Base-by-base conservation (phyloP, 2,797 vertebrate species). In the Gymnopithys bicolor region DNA sequence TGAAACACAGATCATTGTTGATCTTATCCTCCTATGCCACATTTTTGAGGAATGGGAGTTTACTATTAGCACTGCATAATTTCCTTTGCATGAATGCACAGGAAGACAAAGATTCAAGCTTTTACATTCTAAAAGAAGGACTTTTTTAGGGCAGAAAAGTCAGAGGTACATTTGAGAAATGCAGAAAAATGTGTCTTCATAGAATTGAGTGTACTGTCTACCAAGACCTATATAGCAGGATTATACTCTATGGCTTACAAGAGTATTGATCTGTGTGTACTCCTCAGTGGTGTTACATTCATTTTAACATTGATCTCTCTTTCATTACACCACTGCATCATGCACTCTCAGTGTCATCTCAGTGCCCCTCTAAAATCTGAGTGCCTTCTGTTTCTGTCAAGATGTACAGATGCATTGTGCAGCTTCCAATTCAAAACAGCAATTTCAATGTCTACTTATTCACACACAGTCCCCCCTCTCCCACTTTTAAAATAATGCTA, bases 221-320 rank as follows among this genome's bases (percentile, higher is more conserved):
- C 82, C 53, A 91, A 85, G 88, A 84, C 73, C 91, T 83, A 84
- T 91, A 87, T 27, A 89, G 84, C 73, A 91, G 79, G 85, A 95
- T 95, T 93, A 94, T 78, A 89, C 83, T 95, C 85, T 35, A 45
- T 53, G 78, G 75, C 63, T 97, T 97, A 95, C 79, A 95, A 79
- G 67, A 48, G 68, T 97, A 97, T 97, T 90, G 97, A 98, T 97
- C 90, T 75, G 58, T 95, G 52, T 96, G 89, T 73, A 94, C 89
- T 95, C 93, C 87, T 95, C 79, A 66, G 93, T 95, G 94, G 88
- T 73, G 83, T 69, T 89, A 87, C 81, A 94, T 96, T 96, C 91
- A 87, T 96, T 97, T 96, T 89, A 94, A 80, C 92, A 97, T 95
- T 95, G 95, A 97, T 97, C 93, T 94, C 94, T 74, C 48, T 94